Base-by-base conservation (phyloP, 2,888 invertebrate genomes). In the Drosophila meridiana region DNA sequence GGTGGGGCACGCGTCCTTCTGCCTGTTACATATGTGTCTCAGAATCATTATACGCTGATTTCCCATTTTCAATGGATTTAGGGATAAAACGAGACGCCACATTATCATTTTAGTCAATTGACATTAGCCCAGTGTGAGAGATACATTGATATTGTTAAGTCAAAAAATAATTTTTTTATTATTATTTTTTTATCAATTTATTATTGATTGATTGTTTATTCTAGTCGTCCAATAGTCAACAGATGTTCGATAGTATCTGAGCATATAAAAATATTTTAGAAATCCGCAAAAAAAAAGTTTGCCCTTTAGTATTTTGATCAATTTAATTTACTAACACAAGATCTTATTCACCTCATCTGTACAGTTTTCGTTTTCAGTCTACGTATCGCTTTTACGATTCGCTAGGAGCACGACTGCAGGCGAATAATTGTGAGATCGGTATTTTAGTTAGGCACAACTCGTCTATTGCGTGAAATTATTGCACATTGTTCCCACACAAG, bases 401-500 rank as follows among this genome's bases (percentile, higher is more conserved):
- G 78, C 78, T 74, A 55, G 52, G 45, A 52, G 73, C 80, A 60
- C 64, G 71, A 67, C 66, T 70, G 38, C 63, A 62, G 67, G 68
- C 72, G 74, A 76, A 69, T 13, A 26, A 26, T 9, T 45, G 43
- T 9, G 26, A 11, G 67, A 76, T 84, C 69, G 63, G 74, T 76
- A 78, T 78, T 72, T 47, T 56, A 57, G 32, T 11, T 62, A 58
- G 70, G 53, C 8, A 13, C 26, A 36, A 36, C 53, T 36, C 26
- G 34, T 36, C 88, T 75, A 48, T 47, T 52, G 77, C 76, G 61
- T 65, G 48, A 47, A 48, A 57, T 40, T 38, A 48, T 48, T 30
- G 8, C 58, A 69, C 59, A 61, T 72, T 65, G 67, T 80, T 87
- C 83, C 72, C 85, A 78, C 83, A 82, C 68, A 68, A 3, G 3